These are phyloP conservation scores for Agonopterix heracliana DNA, from an alignment of 2,888 invertebrate genomes.

Conservation along the genomic window DNA sequence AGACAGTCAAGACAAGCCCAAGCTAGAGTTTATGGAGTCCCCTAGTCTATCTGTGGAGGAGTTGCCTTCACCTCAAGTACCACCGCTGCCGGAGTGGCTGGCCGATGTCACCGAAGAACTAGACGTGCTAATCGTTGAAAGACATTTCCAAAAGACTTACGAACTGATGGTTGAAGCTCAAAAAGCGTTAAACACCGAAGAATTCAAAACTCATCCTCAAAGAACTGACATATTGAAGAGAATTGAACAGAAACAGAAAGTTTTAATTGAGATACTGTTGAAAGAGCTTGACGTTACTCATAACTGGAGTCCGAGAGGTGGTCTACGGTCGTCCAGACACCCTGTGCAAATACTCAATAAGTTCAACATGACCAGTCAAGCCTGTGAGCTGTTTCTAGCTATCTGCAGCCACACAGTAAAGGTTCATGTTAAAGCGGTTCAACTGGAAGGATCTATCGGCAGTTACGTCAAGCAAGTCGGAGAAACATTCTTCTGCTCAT, in stretches of 20 bases:
- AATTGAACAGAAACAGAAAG: constrained; percentile 83
- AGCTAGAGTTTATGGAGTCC: constrained; percentile 56
- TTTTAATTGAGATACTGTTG: constrained; percentile 89
- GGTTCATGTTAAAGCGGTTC: constrained; percentile 87
- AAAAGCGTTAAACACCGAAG: constrained; percentile 52
- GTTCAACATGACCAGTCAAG: constrained; percentile 80
- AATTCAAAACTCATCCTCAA: constrained; percentile 57
- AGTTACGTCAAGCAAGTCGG: constrained; percentile 88
- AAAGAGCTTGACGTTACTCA: constrained; percentile 93
- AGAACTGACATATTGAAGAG: constrained; percentile 61
- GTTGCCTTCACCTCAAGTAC: constrained; percentile 53
- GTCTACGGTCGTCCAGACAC: constrained; percentile 88
- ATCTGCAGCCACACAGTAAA: constrained; percentile 89
- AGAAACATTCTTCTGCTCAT: constrained; percentile 88
- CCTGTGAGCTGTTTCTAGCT: constrained; percentile 88
- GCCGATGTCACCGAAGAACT: constrained; percentile 94
- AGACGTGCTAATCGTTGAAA: constrained; percentile 95
- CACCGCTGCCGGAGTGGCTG: constrained; percentile 87
- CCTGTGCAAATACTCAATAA: constrained; percentile 90
- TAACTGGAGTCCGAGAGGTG: constrained; percentile 93
- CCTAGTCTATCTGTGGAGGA: constrained; percentile 69
- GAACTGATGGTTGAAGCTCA: constrained; percentile 81
- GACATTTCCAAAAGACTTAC: constrained; percentile 96
- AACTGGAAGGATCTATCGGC: constrained; percentile 86
- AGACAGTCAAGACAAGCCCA: constrained; percentile 56